Evolutionary conservation across 1,140 invertebrate species (phyloP).

Genomic region (Zaprionus nigranus): DNA sequence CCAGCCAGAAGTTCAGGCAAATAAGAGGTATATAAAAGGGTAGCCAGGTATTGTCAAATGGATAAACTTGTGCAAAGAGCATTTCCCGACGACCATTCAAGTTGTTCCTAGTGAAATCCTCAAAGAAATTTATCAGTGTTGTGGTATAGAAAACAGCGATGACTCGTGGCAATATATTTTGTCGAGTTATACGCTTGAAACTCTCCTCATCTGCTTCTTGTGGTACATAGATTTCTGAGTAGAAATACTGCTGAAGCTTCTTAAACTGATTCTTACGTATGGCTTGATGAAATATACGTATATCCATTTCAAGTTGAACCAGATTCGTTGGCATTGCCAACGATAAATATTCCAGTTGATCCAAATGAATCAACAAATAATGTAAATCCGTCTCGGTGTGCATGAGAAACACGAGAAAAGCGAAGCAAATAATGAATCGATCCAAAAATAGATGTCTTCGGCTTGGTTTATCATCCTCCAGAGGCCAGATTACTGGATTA

Average conservation of each 20-base stretch:
- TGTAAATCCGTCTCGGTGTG: slow-evolving; percentile 42
- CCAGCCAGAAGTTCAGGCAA: slow-evolving; percentile 22
- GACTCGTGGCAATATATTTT: slow-evolving; percentile 18
- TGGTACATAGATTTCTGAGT: slow-evolving; percentile 11
- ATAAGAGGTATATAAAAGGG: slow-evolving; percentile 33
- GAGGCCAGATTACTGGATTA: slow-evolving; percentile 21
- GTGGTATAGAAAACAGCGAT: slow-evolving; percentile 28
- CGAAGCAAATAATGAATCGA: slow-evolving; percentile 14
- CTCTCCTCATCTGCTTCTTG: background rate
- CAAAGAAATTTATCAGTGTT: slow-evolving; percentile 30
- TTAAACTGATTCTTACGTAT: slow-evolving; percentile 15
- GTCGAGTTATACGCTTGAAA: slow-evolving; percentile 26
- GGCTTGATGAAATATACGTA: slow-evolving; percentile 19
- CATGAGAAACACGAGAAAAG: slow-evolving; percentile 22
- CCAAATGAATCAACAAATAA: slow-evolving; percentile 30
- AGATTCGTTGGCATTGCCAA: slow-evolving; percentile 35
- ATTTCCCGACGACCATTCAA: slow-evolving; percentile 15
- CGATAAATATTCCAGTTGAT: slow-evolving; percentile 36
- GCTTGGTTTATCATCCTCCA: slow-evolving; percentile 32
- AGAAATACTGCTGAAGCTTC: slow-evolving; percentile 15
- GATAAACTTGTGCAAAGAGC: slow-evolving; percentile 27
- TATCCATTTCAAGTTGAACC: slow-evolving; percentile 36
- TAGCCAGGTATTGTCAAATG: slow-evolving; percentile 25
- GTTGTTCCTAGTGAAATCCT: slow-evolving; percentile 23
- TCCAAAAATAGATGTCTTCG: background rate